phyloP scores from a whole-genome alignment of 2,888 invertebrate species.

The Chymomyza fuscimana region DNA sequence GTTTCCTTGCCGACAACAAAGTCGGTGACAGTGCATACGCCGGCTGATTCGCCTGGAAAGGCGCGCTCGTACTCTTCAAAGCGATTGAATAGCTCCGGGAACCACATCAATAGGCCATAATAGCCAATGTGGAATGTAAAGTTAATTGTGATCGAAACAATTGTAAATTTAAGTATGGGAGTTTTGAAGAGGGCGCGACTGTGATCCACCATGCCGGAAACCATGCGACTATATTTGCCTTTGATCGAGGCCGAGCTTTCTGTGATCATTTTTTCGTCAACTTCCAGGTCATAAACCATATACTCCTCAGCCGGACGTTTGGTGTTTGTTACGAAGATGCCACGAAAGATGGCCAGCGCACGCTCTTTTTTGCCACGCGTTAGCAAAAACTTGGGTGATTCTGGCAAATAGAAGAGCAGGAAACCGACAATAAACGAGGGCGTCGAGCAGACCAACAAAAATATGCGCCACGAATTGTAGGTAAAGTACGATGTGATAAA shows the following conservation, averaged over 20 bases:
- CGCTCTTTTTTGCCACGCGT: constrained; percentile 89
- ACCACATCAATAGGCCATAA: constrained; percentile 98
- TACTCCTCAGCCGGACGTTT: constrained; percentile 85
- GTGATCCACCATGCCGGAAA: constrained; percentile 88
- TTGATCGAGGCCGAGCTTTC: constrained; percentile 81
- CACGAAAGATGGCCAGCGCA: constrained; percentile 89
- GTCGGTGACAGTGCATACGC: constrained; percentile 88
- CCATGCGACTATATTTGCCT: constrained; percentile 87
- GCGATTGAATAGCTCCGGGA: constrained; percentile 95
- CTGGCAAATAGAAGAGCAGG: constrained; percentile 90
- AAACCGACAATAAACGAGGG: constrained; percentile 93
- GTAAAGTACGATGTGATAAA: constrained; percentile 85
- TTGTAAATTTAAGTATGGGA: constrained; percentile 90
- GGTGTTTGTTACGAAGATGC: constrained; percentile 90
- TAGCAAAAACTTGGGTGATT: constrained; percentile 94
- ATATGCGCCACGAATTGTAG: constrained; percentile 96
- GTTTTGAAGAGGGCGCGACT: constrained; percentile 89
- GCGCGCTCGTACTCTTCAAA: constrained; percentile 89
- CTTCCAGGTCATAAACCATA: constrained; percentile 86
- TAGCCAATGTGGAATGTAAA: constrained; percentile 97
- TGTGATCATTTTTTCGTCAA: constrained; percentile 81
- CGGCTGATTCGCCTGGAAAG: constrained; percentile 84
- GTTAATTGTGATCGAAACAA: constrained; percentile 92
- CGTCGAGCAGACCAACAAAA: constrained; percentile 91
- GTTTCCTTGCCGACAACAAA: constrained; percentile 86